Percentiles rank a stretch among this genome's conserved stretches.
Conservation (phyloP, 2,888 invertebrate genomes). For the Penaeus monodon region DNA sequence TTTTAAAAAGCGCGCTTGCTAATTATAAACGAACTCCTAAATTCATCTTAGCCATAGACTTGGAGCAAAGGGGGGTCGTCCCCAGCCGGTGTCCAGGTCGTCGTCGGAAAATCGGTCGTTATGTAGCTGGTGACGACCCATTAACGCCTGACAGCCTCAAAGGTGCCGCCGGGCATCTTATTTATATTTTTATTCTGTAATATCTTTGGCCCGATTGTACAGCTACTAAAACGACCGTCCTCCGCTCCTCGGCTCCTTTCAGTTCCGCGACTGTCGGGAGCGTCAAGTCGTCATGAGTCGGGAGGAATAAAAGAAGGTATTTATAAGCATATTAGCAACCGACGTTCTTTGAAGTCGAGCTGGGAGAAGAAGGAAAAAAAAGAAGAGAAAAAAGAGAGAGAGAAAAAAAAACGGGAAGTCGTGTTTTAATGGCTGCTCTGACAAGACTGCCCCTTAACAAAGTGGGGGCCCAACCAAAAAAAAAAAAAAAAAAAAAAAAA, state of each 20-base stretch:
- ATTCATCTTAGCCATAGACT: not conserved
- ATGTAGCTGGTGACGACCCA: slow-evolving; percentile 49
- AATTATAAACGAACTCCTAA: not conserved
- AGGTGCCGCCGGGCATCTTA: slow-evolving; percentile 35
- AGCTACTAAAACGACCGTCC: not conserved
- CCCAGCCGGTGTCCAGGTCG: slow-evolving; percentile 16
- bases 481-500: not conserved
- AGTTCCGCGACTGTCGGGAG: not conserved
- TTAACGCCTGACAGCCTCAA: slow-evolving; percentile 41
- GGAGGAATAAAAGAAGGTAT: slow-evolving; percentile 3
- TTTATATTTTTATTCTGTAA: slow-evolving; percentile 41
- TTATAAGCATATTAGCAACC: slow-evolving; percentile 17
- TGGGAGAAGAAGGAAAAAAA: no score
- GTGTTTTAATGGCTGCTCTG: slow-evolving; percentile 11
- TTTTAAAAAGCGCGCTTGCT: not conserved
- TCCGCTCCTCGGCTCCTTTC: not conserved
- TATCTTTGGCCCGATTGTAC: slow-evolving; percentile 25
- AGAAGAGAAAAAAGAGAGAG: no score
- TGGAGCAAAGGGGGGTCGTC: slow-evolving; percentile 8
- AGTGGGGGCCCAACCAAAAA: not conserved
- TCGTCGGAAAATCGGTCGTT: slow-evolving; percentile 38
- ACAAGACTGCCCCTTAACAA: not conserved
- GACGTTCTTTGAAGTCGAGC: slow-evolving; percentile 9
- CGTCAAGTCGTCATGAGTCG: no score
- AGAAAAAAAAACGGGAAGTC: not conserved